Evolutionary conservation across 2,113 vertebrate species (phyloP).

Genomic region (Rhinoptilus africanus): DNA sequence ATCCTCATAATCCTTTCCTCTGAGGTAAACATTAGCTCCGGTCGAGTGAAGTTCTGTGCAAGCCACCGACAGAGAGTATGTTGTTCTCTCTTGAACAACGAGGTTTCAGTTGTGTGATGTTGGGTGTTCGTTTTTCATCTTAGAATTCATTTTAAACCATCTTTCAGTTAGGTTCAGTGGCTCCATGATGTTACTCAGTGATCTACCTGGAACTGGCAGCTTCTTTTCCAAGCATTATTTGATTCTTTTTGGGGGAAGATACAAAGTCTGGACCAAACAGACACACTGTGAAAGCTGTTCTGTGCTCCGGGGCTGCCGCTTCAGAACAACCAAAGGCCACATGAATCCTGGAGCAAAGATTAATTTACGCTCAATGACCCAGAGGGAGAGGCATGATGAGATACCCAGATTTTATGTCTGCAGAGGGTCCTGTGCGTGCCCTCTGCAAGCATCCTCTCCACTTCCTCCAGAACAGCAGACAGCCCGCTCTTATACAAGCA

Average conservation of each 20-base stretch:
- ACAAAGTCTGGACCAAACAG: not conserved
- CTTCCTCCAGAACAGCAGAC: not conserved
- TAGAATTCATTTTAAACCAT: not conserved
- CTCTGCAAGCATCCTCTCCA: not conserved
- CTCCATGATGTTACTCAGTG: not conserved
- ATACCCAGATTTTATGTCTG: not conserved
- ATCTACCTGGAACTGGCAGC: not conserved
- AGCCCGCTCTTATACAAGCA: not conserved
- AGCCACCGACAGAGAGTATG: not conserved
- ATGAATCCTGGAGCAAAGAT: not conserved
- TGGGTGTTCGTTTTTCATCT: not conserved
- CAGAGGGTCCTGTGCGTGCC: not conserved
- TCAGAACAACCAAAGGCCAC: not conserved
- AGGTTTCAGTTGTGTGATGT: not conserved
- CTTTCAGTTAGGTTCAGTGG: not conserved
- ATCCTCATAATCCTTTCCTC: constrained; percentile 2
- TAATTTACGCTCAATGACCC: not conserved
- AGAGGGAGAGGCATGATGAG: not conserved
- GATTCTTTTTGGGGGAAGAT: not conserved
- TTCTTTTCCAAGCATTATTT: not conserved
- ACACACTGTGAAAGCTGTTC: not conserved
- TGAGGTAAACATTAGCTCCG: constrained; percentile 20
- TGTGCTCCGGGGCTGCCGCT: not conserved
- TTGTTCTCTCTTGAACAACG: not conserved
- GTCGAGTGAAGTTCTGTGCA: not conserved